These are phyloP conservation scores for Diuraphis noxia DNA, from an alignment of 1,140 invertebrate species.

Conservation along the genomic window DNA sequence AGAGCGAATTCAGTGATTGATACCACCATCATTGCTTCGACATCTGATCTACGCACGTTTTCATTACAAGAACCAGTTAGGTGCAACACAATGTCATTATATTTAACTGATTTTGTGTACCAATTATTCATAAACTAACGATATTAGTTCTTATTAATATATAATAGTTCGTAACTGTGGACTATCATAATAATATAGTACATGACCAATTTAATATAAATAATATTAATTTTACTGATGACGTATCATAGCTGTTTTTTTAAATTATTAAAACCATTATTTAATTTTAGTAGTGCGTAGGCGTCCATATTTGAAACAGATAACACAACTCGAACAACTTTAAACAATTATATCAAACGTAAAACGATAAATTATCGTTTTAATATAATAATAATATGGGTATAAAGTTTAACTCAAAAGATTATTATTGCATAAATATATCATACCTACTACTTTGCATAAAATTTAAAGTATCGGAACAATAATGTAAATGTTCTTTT, in stretches of 20 bases:
- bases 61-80: not conserved
- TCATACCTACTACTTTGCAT: not conserved
- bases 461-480: not conserved
- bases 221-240: not conserved
- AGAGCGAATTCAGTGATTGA: not conserved
- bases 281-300: not conserved
- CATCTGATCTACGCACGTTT: not conserved
- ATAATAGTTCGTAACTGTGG: not conserved
- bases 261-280: not conserved
- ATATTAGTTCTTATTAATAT: not conserved
- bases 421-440: not conserved
- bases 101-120: not conserved
- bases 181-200: not conserved
- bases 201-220: not conserved
- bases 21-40: too few relatives aligned
- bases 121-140: not conserved
- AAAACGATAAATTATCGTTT: not conserved
- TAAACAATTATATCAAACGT: not conserved
- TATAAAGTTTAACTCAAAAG: not conserved
- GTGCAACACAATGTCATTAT: not conserved
- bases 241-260: not conserved
- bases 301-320: not conserved
- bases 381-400: not conserved
- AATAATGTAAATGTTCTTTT: not conserved
- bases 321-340: not conserved